Evolutionary conservation across 2,888 invertebrate genomes (phyloP).

Genomic region (Odontothrips loti): DNA sequence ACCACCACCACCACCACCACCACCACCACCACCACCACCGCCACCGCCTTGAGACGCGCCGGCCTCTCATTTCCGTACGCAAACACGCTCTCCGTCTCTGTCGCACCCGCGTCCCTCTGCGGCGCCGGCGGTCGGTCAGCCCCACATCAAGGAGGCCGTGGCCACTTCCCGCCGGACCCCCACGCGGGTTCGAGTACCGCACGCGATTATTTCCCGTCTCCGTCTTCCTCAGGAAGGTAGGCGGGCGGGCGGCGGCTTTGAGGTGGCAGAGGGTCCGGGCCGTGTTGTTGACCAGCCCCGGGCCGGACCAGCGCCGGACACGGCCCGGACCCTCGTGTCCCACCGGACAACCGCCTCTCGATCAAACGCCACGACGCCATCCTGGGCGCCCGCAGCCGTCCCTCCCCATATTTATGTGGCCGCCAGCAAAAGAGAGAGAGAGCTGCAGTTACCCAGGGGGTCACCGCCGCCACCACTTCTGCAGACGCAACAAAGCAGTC

Average conservation of each 20-base stretch:
- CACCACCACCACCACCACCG: no score
- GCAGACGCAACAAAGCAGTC: conserved; percentile 5
- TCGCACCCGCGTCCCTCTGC: no score
- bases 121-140: no score
- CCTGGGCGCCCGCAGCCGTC: not conserved
- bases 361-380: not conserved
- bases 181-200: no score
- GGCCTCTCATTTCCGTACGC: not conserved
- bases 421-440: not conserved
- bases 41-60: not conserved
- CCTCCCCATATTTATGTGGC: not conserved
- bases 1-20: no score
- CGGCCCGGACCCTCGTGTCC: not conserved
- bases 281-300: not conserved
- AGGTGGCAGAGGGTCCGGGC: no score
- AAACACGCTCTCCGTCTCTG: not conserved
- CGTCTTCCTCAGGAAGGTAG: no score
- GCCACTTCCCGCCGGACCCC: not conserved
- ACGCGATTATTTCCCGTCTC: no score
- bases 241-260: no score
- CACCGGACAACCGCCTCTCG: not conserved
- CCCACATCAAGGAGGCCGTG: not conserved
- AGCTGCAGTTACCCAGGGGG: no score
- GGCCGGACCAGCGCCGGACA: not conserved
- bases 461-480: not conserved